Evolutionary conservation across 2,888 invertebrate genomes (phyloP).

Genomic region (Falcaria lacertinaria): DNA sequence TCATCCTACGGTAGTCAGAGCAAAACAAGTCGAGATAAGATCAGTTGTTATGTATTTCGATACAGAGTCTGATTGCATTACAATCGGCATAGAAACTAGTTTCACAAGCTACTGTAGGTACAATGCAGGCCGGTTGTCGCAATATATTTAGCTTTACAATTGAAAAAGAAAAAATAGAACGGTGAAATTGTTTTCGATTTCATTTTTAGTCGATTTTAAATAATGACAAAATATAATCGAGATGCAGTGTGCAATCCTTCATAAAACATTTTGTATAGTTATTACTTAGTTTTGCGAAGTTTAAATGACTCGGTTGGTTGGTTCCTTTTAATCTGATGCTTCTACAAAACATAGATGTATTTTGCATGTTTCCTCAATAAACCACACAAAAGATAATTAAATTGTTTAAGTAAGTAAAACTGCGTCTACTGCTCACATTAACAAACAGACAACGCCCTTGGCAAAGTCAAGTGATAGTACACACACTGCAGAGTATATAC

Average conservation of each 20-base stretch:
- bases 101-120: slow-evolving; percentile 21
- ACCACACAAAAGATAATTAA: background rate
- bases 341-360: background rate
- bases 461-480: background rate
- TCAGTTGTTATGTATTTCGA: background rate
- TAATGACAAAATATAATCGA: no score
- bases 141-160: background rate
- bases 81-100: slow-evolving; percentile 20
- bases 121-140: slow-evolving; percentile 1
- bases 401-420: background rate
- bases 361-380: background rate
- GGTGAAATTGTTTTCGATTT: background rate
- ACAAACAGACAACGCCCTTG: background rate
- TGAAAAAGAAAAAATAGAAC: background rate
- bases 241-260: no score
- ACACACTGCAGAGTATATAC: background rate
- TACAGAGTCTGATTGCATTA: background rate
- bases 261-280: no score
- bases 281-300: no score
- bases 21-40: background rate
- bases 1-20: background rate
- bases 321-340: no score
- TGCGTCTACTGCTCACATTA: background rate
- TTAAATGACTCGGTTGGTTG: no score
- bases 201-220: background rate